Percentiles rank a stretch among this genome's conserved stretches.
Conservation (phyloP, 2,888 invertebrate species). For the Polyommatus iphigenia region DNA sequence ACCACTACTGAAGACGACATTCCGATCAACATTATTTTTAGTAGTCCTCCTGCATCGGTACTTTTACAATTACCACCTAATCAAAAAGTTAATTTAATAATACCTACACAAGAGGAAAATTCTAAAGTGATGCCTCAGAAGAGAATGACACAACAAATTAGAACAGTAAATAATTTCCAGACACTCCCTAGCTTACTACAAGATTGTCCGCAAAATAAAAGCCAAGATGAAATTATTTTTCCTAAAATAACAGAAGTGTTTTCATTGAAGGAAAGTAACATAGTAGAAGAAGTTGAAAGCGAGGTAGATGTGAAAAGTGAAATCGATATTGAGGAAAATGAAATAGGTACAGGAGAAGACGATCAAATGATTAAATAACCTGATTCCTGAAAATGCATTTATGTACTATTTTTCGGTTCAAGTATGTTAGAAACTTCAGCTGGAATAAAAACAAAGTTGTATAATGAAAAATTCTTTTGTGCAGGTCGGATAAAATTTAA, state of each 20-base stretch:
- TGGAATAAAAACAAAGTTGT: neutral
- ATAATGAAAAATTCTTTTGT: neutral
- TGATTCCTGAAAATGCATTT: neutral
- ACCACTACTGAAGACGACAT: neutral
- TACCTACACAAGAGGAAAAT: neutral
- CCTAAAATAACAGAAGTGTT: constrained; percentile 41
- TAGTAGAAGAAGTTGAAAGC: neutral
- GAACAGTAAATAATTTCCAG: neutral
- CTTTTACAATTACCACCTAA: neutral
- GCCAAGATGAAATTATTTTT: neutral
- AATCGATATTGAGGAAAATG: neutral
- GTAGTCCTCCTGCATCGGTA: neutral
- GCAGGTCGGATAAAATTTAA: neutral
- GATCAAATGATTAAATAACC: neutral
- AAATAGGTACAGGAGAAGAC: neutral
- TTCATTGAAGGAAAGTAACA: constrained; percentile 36
- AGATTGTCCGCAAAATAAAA: neutral
- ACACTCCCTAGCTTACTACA: neutral
- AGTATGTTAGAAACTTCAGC: neutral
- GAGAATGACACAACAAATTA: neutral
- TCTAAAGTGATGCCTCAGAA: neutral
- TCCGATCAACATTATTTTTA: neutral
- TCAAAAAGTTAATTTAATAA: neutral
- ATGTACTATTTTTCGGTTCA: neutral
- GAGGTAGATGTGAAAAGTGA: neutral